Conservation (phyloP, 1,140 invertebrate species). For the Eriosoma lanigerum region DNA sequence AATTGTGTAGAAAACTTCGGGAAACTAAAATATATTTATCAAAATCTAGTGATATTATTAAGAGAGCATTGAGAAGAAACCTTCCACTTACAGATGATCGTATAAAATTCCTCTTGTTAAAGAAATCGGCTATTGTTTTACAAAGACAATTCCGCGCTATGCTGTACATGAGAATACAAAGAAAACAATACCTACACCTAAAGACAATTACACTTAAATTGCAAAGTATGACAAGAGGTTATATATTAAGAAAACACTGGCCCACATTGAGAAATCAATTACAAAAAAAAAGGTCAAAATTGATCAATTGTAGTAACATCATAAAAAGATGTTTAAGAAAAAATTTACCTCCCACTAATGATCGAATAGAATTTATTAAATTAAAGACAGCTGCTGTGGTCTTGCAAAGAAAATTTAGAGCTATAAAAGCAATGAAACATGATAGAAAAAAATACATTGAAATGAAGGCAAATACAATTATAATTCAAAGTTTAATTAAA, state of each 20-base stretch:
- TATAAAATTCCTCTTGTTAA: constrained; percentile 54
- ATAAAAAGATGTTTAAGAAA: background rate
- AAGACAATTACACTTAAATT: background rate
- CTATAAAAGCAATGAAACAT: constrained; percentile 56
- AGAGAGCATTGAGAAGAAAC: constrained; percentile 53
- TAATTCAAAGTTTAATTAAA: constrained; percentile 52
- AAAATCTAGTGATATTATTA: constrained; percentile 60
- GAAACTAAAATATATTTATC: constrained; percentile 60
- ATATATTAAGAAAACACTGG: constrained; percentile 41
- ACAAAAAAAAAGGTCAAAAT: background rate
- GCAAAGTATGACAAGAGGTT: constrained; percentile 10
- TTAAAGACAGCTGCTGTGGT: background rate
- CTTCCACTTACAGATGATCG: constrained; percentile 12
- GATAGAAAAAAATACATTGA: constrained; percentile 55
- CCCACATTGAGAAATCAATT: background rate
- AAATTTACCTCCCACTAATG: background rate
- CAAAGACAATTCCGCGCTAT: constrained; percentile 51
- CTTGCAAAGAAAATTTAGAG: constrained; percentile 52
- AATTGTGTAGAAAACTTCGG: background rate
- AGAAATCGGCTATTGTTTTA: constrained; percentile 57
- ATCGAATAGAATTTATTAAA: background rate
- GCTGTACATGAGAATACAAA: background rate
- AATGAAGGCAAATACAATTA: constrained; percentile 59
- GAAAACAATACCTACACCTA: background rate
- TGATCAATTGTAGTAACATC: background rate